A percentile compares a stretch with the other conserved stretches of the same genome.
Conservation (phyloP, 2,797 vertebrate species). For the Parambassis ranga region DNA sequence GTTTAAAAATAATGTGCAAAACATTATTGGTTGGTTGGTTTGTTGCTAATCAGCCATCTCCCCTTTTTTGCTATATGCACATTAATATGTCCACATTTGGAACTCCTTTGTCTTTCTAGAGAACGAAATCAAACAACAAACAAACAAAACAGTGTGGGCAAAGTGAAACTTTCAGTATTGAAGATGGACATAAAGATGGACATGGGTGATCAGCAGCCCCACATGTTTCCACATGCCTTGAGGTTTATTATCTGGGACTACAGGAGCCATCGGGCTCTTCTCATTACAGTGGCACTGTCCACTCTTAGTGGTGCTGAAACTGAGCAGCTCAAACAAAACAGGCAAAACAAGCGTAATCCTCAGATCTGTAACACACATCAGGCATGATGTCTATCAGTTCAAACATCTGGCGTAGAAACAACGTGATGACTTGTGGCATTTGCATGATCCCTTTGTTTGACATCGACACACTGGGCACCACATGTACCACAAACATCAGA, state of each 20-base stretch:
- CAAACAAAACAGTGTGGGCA: background rate
- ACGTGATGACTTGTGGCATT: constrained; percentile 33
- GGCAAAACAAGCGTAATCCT: background rate
- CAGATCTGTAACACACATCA: background rate
- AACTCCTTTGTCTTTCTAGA: too few species aligned
- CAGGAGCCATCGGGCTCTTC: background rate
- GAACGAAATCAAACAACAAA: too few species aligned
- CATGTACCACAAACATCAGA: background rate
- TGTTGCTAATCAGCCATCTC: too few species aligned
- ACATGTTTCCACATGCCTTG: background rate
- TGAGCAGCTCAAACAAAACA: background rate
- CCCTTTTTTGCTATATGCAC: too few species aligned
- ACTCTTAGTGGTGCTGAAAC: constrained; percentile 64
- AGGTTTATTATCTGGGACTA: constrained; percentile 8
- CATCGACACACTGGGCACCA: constrained; percentile 4
- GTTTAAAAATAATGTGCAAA: too few species aligned
- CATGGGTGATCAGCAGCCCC: background rate
- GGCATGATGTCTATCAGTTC: background rate
- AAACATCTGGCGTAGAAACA: constrained; percentile 7
- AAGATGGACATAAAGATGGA: background rate
- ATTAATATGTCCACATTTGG: too few species aligned
- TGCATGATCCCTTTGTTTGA: constrained; percentile 30
- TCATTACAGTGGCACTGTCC: constrained; percentile 53
- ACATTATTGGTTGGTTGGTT: too few species aligned
- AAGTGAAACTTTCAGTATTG: background rate